These are phyloP conservation scores for Ctenosaura bakeri DNA, from an alignment of 2,797 vertebrate species.

Conservation along the genomic window DNA sequence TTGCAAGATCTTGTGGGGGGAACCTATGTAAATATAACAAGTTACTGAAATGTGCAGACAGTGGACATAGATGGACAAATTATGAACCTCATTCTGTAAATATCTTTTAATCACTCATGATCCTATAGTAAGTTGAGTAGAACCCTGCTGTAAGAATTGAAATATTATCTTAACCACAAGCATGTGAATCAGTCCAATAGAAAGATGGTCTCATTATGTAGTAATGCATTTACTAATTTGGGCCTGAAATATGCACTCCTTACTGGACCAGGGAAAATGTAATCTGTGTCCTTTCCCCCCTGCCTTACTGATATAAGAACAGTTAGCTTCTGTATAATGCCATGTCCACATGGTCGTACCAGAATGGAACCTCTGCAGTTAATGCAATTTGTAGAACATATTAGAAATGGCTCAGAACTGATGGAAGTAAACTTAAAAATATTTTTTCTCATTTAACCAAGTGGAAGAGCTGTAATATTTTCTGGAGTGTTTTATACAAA, in stretches of 20 bases:
- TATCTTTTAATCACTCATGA: neutral
- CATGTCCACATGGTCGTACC: fast-evolving
- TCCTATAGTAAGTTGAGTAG: neutral
- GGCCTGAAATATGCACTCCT: neutral
- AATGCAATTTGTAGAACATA: conserved; percentile 20
- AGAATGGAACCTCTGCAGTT: neutral
- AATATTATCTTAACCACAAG: conserved; percentile 17
- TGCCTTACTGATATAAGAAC: fast-evolving
- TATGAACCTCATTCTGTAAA: conserved; percentile 45
- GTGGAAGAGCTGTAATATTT: conserved; percentile 47
- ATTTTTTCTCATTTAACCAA: conserved; percentile 31
- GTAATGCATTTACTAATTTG: conserved; percentile 9
- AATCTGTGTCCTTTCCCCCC: neutral
- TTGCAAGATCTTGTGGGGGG: neutral
- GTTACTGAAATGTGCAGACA: conserved; percentile 17
- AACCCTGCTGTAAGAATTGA: neutral
- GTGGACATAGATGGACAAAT: conserved; percentile 26
- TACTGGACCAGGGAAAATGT: neutral
- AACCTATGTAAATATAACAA: conserved; percentile 48
- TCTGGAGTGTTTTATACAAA: conserved; percentile 54
- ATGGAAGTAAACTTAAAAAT: conserved; percentile 29
- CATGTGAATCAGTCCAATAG: neutral
- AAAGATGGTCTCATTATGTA: neutral
- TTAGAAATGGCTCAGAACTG: conserved; percentile 53
- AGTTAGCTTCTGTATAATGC: neutral